Base-by-base conservation (phyloP, 1,140 invertebrate species). In the Vanessa atalanta region DNA sequence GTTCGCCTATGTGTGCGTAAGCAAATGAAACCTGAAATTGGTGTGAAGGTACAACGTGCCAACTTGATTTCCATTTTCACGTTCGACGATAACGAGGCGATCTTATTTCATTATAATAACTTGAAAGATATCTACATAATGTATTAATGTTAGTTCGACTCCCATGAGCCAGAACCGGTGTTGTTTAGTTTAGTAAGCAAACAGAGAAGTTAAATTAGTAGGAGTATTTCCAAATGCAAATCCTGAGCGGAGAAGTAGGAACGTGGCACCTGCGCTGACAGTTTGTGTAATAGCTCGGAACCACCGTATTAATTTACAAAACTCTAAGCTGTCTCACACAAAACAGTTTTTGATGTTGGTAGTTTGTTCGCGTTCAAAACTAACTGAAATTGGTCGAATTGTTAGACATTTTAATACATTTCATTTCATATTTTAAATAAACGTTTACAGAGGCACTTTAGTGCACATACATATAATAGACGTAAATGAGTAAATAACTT, bases 261-360 rank as follows among this genome's bases (percentile, higher is more conserved):
- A 79, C 76, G 82, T 80, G 77, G 78, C 90, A 91, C 89, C 89
- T 91, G 90, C 83, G 84, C 85, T 88, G 88, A 90, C 89, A 91
- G 89, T 86, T 88, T 85, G 83, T 81, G 89, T 91, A 92, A 92
- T 91, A 91, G 87, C 85, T 84, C 83, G 84, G 85, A 91, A 92
- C 89, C 85, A 84, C 87, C 78, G 85, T 89, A 91, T 91, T 91
- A 90, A 91, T 93, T 91, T 87, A 88, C 86, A 88, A 91, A 93
- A 91, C 88, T 90, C 81, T 77, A 74, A 87, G 79, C 87, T 84
- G 83, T 89, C 84, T 83, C 81, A 65, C 78, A 77, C 84, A 84
- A 86, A 90, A 88, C 83, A 86, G 87, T 90, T 90, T 91, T 90
- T 88, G 88, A 89, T 82, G 82, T 75, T 74, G 65, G 76, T 65